Base-by-base conservation (phyloP, 2,113 vertebrate genomes). In the Puffinus mauretanicus region DNA sequence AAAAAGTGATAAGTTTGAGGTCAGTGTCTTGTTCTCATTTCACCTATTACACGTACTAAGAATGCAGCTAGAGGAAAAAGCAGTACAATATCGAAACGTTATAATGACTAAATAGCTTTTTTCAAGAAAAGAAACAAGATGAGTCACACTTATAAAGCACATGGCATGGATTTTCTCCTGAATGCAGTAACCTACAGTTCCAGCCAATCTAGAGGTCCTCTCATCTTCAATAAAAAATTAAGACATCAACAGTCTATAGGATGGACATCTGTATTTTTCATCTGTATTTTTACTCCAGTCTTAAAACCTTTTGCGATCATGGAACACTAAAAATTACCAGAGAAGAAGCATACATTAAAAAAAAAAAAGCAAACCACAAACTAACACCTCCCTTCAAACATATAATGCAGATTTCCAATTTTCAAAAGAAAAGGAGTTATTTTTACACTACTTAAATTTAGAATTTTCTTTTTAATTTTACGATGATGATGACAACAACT, bases 1-100 rank as follows among this genome's bases (percentile, higher is more conserved):
- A 84, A 69, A 71, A 67, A 88, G 34, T 26, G 24, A 89, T 93
- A 96, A 46, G 38, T 62, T 60, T 94, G 57, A 95, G 51, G 81
- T 65, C 78, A 69, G 29, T n/a, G 6, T 32, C 36, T 71, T 61
- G 13, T 36, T 93, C 40, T 84, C 40, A 34, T 95, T 88, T 96
- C 55, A 82, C 17, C 25, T 83, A 73, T 2, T 91, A 55, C 62
- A 79, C 11, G 6, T 26, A 49, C 16, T 82, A 91, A 78, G 16
- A 72, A 67, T 0, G 0, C 47, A 78, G 38, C 17, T 0, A 51
- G 27, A 81, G 24, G 13, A 57, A 62, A 73, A 49, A 44, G 1
- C 20, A 86, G 6, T 12, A 38, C 15, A 79, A 40, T 52, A 87
- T 36, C 55, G 55, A 84, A 84, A 67, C 67, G 16, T 17, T 64